A percentile compares a stretch with the other conserved stretches of the same genome.
Evolutionary conservation across 35 echinoderm and acorn worm species (phyloP).

Genomic region (Heliocidaris erythrogramma): DNA sequence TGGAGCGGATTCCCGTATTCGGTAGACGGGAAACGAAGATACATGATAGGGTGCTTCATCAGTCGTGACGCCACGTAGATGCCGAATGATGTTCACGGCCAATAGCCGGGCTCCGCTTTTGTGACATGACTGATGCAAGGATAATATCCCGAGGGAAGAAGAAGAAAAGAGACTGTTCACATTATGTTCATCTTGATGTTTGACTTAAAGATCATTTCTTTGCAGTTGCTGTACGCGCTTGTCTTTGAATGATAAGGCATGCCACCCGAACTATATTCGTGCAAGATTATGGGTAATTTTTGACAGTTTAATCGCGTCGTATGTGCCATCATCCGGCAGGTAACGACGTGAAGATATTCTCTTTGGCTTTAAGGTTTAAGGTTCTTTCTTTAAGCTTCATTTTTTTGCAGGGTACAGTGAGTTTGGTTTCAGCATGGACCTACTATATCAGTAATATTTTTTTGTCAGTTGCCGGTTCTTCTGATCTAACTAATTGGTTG

Average conservation of each 20-base stretch:
- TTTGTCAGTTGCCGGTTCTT: not conserved
- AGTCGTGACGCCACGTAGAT: too few species aligned
- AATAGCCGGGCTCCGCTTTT: too few species aligned
- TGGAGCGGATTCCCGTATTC: too few species aligned
- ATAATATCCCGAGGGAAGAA: not conserved
- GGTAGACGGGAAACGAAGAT: too few species aligned
- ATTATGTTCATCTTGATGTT: not conserved
- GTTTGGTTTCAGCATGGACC: too few species aligned
- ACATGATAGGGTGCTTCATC: too few species aligned
- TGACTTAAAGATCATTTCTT: not conserved
- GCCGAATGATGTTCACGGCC: too few species aligned
- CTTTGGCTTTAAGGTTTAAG: too few species aligned
- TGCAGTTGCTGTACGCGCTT: not conserved
- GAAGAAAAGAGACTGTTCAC: not conserved
- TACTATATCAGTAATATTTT: too few species aligned
- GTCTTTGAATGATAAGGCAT: slow-evolving; percentile 22
- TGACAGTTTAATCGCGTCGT: not conserved
- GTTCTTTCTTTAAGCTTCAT: too few species aligned
- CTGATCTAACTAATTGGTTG: not conserved
- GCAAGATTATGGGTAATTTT: not conserved
- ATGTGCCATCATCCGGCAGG: not conserved
- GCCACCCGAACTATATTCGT: not conserved
- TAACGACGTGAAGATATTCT: not conserved
- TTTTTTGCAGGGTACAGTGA: too few species aligned
- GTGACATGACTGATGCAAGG: not conserved